These are phyloP conservation scores for Autographa gamma DNA, from an alignment of 2,888 invertebrate genomes.

Conservation along the genomic window DNA sequence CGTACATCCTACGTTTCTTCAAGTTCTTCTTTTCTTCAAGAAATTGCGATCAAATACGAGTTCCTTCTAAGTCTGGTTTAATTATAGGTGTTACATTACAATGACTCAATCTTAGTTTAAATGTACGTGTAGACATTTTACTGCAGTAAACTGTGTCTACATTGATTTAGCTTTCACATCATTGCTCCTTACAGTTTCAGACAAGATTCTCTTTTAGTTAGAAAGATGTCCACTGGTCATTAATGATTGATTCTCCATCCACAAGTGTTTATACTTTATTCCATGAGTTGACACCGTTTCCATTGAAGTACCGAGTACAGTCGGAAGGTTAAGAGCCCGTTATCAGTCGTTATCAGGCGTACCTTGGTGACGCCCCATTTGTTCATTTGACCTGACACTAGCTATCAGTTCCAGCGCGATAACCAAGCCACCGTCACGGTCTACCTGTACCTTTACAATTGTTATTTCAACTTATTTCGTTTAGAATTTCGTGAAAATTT, in stretches of 20 bases:
- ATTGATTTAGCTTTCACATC: too few species aligned
- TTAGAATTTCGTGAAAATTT: background rate
- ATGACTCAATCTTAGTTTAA: background rate
- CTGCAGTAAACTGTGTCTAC: too few species aligned
- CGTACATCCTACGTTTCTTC: background rate
- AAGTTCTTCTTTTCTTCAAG: background rate
- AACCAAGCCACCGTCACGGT: slow-evolving; percentile 77
- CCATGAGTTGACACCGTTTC: slow-evolving; percentile 69
- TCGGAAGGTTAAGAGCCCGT: slow-evolving; percentile 88
- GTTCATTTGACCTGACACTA: slow-evolving; percentile 89
- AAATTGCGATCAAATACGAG: background rate
- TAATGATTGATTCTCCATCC: slow-evolving; percentile 14
- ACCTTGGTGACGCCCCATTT: slow-evolving; percentile 85
- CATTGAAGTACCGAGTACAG: slow-evolving; percentile 72
- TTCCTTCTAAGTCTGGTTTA: too few species aligned
- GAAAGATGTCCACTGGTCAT: background rate
- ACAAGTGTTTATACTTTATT: slow-evolving; percentile 45
- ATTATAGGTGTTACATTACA: background rate
- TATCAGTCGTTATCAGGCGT: slow-evolving; percentile 85
- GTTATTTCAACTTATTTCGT: slow-evolving; percentile 43
- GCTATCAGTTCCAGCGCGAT: slow-evolving; percentile 87
- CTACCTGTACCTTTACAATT: slow-evolving; percentile 83
- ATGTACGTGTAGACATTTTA: too few species aligned
- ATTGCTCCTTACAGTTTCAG: too few species aligned
- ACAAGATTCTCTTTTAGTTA: background rate